Conservation (phyloP, 2,797 vertebrate genomes). For the Neoniphon sammara region DNA sequence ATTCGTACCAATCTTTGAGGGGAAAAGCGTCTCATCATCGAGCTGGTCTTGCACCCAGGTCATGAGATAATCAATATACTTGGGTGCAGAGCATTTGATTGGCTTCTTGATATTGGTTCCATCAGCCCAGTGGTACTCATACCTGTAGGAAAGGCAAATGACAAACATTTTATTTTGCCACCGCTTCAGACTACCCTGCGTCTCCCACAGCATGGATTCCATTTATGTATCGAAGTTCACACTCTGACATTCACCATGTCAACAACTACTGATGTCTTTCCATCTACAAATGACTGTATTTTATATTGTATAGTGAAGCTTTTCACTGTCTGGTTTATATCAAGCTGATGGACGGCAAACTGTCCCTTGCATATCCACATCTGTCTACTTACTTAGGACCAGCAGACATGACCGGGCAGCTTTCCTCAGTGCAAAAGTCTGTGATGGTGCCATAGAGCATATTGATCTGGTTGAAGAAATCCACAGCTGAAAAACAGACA, state of each 20-base stretch:
- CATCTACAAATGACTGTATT: neutral
- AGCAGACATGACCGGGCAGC: conserved; percentile 97
- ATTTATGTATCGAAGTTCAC: too few species aligned
- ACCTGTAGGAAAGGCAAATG: conserved; percentile 78
- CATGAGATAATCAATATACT: conserved; percentile 99
- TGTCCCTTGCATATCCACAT: neutral
- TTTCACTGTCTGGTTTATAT: too few species aligned
- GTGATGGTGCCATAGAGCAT: conserved; percentile 99
- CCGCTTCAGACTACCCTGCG: neutral
- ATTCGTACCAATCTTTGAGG: conserved; percentile 94
- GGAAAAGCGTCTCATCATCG: conserved; percentile 97
- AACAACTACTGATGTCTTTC: neutral
- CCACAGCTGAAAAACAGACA: conserved; percentile 86
- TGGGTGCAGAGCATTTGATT: conserved; percentile 97
- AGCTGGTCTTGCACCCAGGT: conserved; percentile 99
- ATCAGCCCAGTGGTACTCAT: conserved; percentile 99
- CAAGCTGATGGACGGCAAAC: neutral
- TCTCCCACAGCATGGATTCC: too few species aligned
- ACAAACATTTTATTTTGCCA: neutral
- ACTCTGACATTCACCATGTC: neutral
- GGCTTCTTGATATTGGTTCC: conserved; percentile 99
- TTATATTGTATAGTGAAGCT: neutral
- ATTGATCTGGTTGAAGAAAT: conserved; percentile 99
- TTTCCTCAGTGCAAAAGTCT: conserved; percentile 96
- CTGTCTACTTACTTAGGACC: conserved; percentile 91